These are phyloP conservation scores for Pterostichus madidus DNA, from an alignment of 2,888 invertebrate species.

Conservation along the genomic window DNA sequence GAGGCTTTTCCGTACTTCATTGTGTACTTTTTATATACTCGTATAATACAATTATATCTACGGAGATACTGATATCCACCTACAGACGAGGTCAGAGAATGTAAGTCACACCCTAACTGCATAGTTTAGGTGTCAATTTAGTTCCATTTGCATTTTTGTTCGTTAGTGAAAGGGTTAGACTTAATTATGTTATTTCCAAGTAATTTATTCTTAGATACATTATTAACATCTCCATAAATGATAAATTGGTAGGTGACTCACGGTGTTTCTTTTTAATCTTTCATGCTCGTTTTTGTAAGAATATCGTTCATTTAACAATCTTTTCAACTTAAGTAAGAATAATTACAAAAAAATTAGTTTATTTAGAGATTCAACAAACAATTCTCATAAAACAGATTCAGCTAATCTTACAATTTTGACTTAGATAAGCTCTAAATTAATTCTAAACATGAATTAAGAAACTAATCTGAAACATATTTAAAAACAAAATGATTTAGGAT, in stretches of 20 bases:
- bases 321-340: no score
- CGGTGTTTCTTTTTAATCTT: no score
- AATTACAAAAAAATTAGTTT: no score
- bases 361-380: no score
- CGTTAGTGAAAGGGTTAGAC: constrained; percentile 26
- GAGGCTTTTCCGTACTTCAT: not conserved
- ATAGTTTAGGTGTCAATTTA: constrained; percentile 27
- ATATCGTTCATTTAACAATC: no score
- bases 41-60: constrained; percentile 14
- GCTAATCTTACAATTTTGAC: no score
- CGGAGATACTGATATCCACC: constrained; percentile 1
- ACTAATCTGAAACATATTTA: no score
- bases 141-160: constrained; percentile 35
- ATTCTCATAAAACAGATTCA: no score
- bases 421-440: no score
- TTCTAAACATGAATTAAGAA: no score
- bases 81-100: constrained; percentile 51
- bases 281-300: not conserved
- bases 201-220: not conserved
- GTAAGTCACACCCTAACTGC: constrained; percentile 43
- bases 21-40: not conserved
- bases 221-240: not conserved
- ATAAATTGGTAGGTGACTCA: not conserved
- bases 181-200: not conserved
- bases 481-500: no score